Evolutionary conservation across 2,797 vertebrate genomes (phyloP).

Genomic region (Vipera ursinii): DNA sequence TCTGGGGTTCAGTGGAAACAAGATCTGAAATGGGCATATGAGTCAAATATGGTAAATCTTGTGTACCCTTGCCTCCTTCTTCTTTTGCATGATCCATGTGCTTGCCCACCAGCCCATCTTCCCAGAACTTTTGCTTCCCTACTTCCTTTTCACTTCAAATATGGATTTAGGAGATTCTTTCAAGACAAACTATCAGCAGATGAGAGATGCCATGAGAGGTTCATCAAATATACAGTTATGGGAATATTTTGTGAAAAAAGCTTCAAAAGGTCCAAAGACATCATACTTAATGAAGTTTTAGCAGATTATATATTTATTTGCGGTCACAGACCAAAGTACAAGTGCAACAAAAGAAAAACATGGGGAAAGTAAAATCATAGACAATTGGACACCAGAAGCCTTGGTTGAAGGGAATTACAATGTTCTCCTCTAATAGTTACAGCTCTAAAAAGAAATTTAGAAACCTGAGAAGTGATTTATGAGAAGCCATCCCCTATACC

Average conservation of each 20-base stretch:
- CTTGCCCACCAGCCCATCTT: background rate
- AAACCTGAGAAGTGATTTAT: too few relatives aligned
- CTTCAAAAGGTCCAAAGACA: background rate
- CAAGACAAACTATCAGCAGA: background rate
- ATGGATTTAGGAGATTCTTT: background rate
- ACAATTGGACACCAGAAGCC: too few relatives aligned
- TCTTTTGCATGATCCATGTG: background rate
- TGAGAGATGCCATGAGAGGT: background rate
- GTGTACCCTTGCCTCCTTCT: background rate
- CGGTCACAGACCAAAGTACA: too few relatives aligned
- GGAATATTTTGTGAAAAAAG: background rate
- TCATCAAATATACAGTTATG: background rate
- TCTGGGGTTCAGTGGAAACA: background rate
- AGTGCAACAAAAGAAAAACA: too few relatives aligned
- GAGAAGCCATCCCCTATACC: too few relatives aligned
- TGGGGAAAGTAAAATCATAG: too few relatives aligned
- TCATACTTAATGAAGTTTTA: background rate
- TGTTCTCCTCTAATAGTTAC: too few relatives aligned
- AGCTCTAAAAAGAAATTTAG: too few relatives aligned
- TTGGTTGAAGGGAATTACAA: too few relatives aligned
- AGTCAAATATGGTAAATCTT: background rate
- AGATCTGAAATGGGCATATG: background rate
- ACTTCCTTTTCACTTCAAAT: background rate
- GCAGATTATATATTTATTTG: too few relatives aligned
- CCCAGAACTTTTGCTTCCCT: background rate